These are phyloP conservation scores for Neoarius graeffei DNA, from an alignment of 2,113 vertebrate genomes.

Conservation along the genomic window DNA sequence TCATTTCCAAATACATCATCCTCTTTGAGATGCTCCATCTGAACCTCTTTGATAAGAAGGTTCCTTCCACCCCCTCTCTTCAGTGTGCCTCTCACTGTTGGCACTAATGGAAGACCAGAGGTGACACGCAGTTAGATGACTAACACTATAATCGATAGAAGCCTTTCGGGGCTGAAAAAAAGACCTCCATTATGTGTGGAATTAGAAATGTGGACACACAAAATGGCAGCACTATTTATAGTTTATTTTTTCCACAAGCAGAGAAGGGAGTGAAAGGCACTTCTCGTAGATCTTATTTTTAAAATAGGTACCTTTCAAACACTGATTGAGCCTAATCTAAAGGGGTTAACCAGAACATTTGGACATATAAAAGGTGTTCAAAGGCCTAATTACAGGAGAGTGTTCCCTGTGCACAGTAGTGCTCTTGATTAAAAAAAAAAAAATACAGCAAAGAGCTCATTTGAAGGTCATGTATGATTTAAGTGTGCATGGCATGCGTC, in stretches of 20 bases:
- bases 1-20: constrained; percentile 61
- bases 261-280: constrained; percentile 56
- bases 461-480: background rate
- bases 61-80: constrained; percentile 59
- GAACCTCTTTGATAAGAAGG: constrained; percentile 62
- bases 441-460: background rate
- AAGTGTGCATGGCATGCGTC: background rate
- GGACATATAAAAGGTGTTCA: constrained; percentile 40
- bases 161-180: constrained; percentile 69
- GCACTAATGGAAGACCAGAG: constrained; percentile 39
- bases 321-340: constrained; percentile 47
- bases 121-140: constrained; percentile 61
- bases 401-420: constrained; percentile 12
- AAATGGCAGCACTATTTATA: constrained; percentile 56
- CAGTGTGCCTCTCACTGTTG: constrained; percentile 60
- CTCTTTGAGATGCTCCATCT: constrained; percentile 62
- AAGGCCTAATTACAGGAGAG: constrained; percentile 32
- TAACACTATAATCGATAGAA: constrained; percentile 71
- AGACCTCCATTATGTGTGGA: constrained; percentile 63
- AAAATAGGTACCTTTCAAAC: constrained; percentile 67
- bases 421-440: constrained; percentile 15
- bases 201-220: constrained; percentile 69
- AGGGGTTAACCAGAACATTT: constrained; percentile 54
- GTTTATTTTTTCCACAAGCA: background rate
- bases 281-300: constrained; percentile 66